These are phyloP conservation scores for Parnassius mnemosyne DNA, from an alignment of 2,888 invertebrate genomes.

Conservation along the genomic window DNA sequence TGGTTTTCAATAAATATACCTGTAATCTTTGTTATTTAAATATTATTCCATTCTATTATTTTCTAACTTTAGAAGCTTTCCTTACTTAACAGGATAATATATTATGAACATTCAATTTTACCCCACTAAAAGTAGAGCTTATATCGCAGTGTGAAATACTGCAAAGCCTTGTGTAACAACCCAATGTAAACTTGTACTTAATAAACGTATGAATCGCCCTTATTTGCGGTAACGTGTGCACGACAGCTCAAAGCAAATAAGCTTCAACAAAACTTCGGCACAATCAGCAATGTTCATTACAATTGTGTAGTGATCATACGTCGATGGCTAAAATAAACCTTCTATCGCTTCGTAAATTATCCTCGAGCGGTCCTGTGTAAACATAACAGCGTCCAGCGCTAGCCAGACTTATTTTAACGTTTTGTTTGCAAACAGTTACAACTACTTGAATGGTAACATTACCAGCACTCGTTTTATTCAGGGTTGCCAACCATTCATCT, in stretches of 20 bases:
- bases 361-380: conserved; percentile 28
- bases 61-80: too few relatives aligned
- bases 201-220: not conserved
- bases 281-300: conserved; percentile 2
- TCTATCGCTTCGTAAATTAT: conserved; percentile 29
- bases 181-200: not conserved
- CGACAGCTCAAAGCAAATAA: not conserved
- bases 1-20: too few relatives aligned
- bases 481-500: conserved; percentile 5
- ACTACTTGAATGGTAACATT: conserved; percentile 47
- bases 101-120: too few relatives aligned
- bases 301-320: conserved; percentile 5
- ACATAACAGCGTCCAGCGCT: conserved; percentile 37
- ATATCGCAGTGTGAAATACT: too few relatives aligned
- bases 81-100: too few relatives aligned
- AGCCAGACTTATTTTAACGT: conserved; percentile 50
- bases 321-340: conserved; percentile 25
- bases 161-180: too few relatives aligned
- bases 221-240: not conserved
- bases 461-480: conserved; percentile 20
- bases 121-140: too few relatives aligned
- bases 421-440: conserved; percentile 64
- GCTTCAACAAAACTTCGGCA: not conserved
- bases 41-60: too few relatives aligned
- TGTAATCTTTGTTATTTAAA: too few relatives aligned